These are phyloP conservation scores for Ephestia elutella DNA, from an alignment of 1,140 invertebrate species.

Conservation along the genomic window DNA sequence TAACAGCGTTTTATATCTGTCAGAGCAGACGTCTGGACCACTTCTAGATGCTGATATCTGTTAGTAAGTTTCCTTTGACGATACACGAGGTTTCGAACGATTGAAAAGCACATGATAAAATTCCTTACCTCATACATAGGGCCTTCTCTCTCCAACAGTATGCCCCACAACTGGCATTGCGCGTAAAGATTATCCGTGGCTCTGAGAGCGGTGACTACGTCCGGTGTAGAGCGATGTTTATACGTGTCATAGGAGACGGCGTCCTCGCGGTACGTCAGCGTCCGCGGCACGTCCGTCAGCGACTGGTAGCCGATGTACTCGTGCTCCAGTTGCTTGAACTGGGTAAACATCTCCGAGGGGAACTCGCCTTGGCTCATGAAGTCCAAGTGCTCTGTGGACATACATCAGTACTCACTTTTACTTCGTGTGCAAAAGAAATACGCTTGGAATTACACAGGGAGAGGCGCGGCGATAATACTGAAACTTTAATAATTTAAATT, in stretches of 20 bases:
- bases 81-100: background rate
- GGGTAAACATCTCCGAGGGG: constrained; percentile 81
- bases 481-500: too few species aligned
- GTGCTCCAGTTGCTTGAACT: constrained; percentile 92
- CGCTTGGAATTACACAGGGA: too few species aligned
- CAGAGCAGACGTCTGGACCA: too few species aligned
- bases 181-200: constrained; percentile 83
- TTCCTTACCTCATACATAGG: constrained; percentile 80
- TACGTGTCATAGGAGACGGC: constrained; percentile 60
- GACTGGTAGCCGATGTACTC: constrained; percentile 94
- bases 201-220: constrained; percentile 83
- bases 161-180: constrained; percentile 88
- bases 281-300: constrained; percentile 92
- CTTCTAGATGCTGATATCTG: too few species aligned
- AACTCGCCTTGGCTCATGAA: constrained; percentile 89
- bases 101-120: background rate
- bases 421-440: too few species aligned
- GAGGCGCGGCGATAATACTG: background rate
- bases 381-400: constrained; percentile 89
- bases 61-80: too few species aligned
- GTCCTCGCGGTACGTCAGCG: constrained; percentile 74
- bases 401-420: background rate
- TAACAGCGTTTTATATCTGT: too few species aligned
- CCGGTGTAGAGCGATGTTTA: constrained; percentile 77
- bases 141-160: constrained; percentile 89